A percentile compares a stretch with the other conserved stretches of the same genome.
These are phyloP conservation scores for Tribolium castaneum DNA, from an alignment of 1,140 invertebrate genomes.

Conservation along the genomic window DNA sequence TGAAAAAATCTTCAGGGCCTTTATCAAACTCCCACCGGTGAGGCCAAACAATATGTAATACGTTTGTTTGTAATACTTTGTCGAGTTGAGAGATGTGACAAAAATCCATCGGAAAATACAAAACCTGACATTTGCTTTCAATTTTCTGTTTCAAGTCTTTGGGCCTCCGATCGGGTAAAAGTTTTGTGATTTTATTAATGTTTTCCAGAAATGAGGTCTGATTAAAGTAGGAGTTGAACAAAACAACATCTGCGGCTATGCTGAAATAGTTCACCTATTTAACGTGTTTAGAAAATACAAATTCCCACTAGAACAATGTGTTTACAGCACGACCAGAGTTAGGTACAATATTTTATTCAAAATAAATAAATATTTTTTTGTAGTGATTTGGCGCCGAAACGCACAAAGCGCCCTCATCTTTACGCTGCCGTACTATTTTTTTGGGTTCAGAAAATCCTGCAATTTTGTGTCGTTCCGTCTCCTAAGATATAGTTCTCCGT, in stretches of 20 bases:
- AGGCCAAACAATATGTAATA: constrained; percentile 79
- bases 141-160: constrained; percentile 70
- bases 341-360: too few relatives aligned
- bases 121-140: constrained; percentile 71
- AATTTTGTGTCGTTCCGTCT: too few relatives aligned
- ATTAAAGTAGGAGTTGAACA: constrained; percentile 83
- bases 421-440: too few relatives aligned
- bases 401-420: too few relatives aligned
- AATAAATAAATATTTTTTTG: too few relatives aligned
- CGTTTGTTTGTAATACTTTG: constrained; percentile 39
- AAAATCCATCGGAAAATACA: constrained; percentile 76
- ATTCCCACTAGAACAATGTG: too few relatives aligned
- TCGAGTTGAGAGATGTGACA: constrained; percentile 53
- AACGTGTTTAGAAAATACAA: constrained; percentile 46
- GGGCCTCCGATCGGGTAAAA: constrained; percentile 74
- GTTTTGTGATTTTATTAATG: constrained; percentile 73
- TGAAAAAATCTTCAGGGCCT: constrained; percentile 75
- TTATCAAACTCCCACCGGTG: constrained; percentile 88
- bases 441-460: too few relatives aligned
- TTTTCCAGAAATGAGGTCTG: constrained; percentile 73
- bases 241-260: constrained; percentile 75
- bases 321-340: too few relatives aligned
- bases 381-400: too few relatives aligned
- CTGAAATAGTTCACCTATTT: constrained; percentile 60
- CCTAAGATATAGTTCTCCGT: too few relatives aligned